phyloP scores from a whole-genome alignment of 2,797 vertebrate genomes.

The Amblyopsis hoosieri region DNA sequence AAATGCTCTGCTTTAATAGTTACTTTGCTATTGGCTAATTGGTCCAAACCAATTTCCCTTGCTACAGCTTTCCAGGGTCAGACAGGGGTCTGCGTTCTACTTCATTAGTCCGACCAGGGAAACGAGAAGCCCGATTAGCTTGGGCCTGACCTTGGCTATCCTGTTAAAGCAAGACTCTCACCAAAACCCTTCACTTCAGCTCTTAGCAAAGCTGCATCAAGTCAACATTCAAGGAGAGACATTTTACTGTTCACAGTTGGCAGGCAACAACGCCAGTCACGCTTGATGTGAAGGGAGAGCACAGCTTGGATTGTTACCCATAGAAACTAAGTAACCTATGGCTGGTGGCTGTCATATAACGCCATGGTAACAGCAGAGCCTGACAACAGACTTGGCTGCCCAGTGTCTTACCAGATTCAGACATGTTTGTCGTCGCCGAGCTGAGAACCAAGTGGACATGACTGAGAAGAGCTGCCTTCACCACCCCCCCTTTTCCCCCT shows the following conservation, averaged over 20 bases:
- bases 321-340: conserved; percentile 65
- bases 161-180: conserved; percentile 43
- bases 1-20: conserved; percentile 47
- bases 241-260: conserved; percentile 11
- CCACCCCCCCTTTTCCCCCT: conserved; percentile 9
- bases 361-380: conserved; percentile 70
- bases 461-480: conserved; percentile 43
- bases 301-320: conserved; percentile 47
- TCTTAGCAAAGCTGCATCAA: conserved; percentile 38
- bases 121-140: conserved; percentile 70
- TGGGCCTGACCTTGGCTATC: conserved; percentile 67
- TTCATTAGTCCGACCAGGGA: conserved; percentile 67
- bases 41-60: conserved; percentile 47
- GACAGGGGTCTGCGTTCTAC: conserved; percentile 60
- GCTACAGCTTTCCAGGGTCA: conserved; percentile 60
- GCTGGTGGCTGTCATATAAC: conserved; percentile 54
- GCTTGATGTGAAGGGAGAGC: conserved; percentile 31
- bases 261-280: conserved; percentile 22
- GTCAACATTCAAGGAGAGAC: conserved; percentile 25
- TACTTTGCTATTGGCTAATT: conserved; percentile 58
- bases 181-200: conserved; percentile 42
- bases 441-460: not conserved
- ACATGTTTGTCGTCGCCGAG: conserved; percentile 32
- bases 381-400: conserved; percentile 46
- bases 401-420: conserved; percentile 56